These are phyloP conservation scores for Mercenaria mercenaria DNA, from an alignment of 1,140 invertebrate species.

Conservation along the genomic window DNA sequence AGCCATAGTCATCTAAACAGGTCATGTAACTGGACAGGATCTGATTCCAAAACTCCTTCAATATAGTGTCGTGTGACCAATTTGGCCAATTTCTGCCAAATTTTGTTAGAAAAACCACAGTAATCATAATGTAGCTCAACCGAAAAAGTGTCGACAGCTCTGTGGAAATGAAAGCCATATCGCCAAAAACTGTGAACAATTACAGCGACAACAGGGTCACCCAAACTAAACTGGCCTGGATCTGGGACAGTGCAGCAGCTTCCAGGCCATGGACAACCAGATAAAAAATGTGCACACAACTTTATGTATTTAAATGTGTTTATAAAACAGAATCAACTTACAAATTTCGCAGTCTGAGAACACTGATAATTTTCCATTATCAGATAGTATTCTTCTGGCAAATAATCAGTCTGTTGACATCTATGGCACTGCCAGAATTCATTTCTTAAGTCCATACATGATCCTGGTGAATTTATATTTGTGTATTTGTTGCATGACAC, in stretches of 20 bases:
- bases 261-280: background rate
- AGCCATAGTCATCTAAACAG: background rate
- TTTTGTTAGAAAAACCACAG: background rate
- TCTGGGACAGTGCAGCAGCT: background rate
- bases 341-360: conserved; percentile 22
- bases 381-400: background rate
- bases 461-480: background rate
- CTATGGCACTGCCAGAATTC: conserved; percentile 29
- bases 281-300: background rate
- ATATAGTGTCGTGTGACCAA: conserved; percentile 17
- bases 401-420: conserved; percentile 26
- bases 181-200: background rate
- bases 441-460: background rate
- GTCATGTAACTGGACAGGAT: background rate
- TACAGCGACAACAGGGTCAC: background rate
- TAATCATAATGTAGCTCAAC: background rate
- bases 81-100: conserved; percentile 7
- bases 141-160: conserved; percentile 2
- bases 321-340: background rate
- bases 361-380: background rate
- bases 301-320: conserved; percentile 61
- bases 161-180: background rate
- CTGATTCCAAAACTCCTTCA: background rate
- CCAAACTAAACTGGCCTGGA: background rate
- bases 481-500: conserved; percentile 43